These are phyloP conservation scores for Callyntrura guangdongensis DNA, from an alignment of 2,888 invertebrate genomes.

Conservation along the genomic window DNA sequence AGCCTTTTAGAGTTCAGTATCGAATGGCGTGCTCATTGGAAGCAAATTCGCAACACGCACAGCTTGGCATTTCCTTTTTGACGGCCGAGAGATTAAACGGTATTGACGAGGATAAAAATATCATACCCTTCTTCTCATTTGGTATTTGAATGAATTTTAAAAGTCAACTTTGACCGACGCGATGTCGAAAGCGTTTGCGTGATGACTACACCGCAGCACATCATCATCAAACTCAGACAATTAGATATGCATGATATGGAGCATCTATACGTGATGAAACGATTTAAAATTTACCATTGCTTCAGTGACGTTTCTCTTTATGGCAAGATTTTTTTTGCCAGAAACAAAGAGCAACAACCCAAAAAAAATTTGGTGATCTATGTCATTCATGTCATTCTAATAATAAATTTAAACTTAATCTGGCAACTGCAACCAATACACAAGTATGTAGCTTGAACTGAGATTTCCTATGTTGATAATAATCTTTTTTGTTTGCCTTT, in stretches of 20 bases:
- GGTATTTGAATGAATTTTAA: not conserved
- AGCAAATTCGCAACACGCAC: not conserved
- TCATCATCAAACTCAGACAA: not conserved
- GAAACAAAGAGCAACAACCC: not conserved
- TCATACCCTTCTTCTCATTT: not conserved
- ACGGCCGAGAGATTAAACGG: not conserved
- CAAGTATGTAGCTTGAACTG: not conserved
- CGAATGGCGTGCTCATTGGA: not conserved
- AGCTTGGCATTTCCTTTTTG: not conserved
- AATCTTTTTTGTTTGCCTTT: not conserved
- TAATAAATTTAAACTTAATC: not conserved
- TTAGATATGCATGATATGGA: slow-evolving; percentile 18
- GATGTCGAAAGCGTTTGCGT: not conserved
- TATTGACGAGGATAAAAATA: slow-evolving; percentile 8
- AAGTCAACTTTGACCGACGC: slow-evolving; percentile 1
- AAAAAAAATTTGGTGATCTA: slow-evolving; percentile 45
- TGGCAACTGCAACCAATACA: not conserved
- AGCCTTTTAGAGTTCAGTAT: not conserved
- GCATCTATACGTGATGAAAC: not conserved
- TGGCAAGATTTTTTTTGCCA: not conserved
- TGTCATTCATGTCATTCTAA: slow-evolving; percentile 49
- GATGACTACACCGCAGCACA: no score
- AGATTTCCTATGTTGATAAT: slow-evolving; percentile 53
- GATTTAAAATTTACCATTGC: slow-evolving; percentile 10
- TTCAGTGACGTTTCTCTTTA: not conserved